Evolutionary conservation across 2,888 invertebrate species (phyloP).

Genomic region (Nemapogon koenigi): DNA sequence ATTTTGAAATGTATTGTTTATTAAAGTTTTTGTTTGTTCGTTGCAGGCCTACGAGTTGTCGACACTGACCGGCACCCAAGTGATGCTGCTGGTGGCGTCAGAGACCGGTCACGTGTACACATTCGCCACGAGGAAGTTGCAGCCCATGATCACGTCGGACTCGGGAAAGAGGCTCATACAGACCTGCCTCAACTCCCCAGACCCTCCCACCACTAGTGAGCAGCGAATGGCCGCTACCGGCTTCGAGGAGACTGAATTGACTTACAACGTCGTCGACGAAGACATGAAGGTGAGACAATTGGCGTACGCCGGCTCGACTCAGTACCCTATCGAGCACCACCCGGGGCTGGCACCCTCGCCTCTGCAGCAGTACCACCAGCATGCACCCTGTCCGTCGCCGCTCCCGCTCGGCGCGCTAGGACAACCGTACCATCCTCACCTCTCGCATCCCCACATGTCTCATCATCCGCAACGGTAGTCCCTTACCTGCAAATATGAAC

Average conservation of each 20-base stretch:
- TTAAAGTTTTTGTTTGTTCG: slow-evolving; percentile 17
- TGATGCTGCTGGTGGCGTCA: slow-evolving; percentile 98
- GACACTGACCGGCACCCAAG: slow-evolving; percentile 98
- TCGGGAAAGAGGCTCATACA: slow-evolving; percentile 98
- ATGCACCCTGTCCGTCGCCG: slow-evolving; percentile 78
- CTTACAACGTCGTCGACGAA: slow-evolving; percentile 94
- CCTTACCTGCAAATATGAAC: slow-evolving; percentile 5
- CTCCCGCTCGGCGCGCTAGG: slow-evolving; percentile 66
- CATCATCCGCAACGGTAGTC: slow-evolving; percentile 86
- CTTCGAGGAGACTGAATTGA: slow-evolving; percentile 98
- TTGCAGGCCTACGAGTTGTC: slow-evolving; percentile 97
- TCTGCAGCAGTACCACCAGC: slow-evolving; percentile 76
- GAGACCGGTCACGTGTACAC: slow-evolving; percentile 99
- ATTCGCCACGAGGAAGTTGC: slow-evolving; percentile 97
- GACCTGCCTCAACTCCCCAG: slow-evolving; percentile 97
- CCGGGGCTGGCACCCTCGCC: slow-evolving; percentile 69
- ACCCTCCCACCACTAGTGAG: slow-evolving; percentile 85
- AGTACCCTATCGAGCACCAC: slow-evolving; percentile 73
- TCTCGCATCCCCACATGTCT: slow-evolving; percentile 74
- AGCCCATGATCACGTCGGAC: slow-evolving; percentile 99
- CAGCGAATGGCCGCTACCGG: slow-evolving; percentile 98
- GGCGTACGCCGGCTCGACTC: slow-evolving; percentile 82
- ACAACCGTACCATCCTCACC: slow-evolving; percentile 59
- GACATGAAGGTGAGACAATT: slow-evolving; percentile 97
- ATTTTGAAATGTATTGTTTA: no score